A percentile compares a stretch with the other conserved stretches of the same genome.
Evolutionary conservation across 92 coral and sea anemone genomes (phyloP).

Genomic region (Chrysogorgia sp.): DNA sequence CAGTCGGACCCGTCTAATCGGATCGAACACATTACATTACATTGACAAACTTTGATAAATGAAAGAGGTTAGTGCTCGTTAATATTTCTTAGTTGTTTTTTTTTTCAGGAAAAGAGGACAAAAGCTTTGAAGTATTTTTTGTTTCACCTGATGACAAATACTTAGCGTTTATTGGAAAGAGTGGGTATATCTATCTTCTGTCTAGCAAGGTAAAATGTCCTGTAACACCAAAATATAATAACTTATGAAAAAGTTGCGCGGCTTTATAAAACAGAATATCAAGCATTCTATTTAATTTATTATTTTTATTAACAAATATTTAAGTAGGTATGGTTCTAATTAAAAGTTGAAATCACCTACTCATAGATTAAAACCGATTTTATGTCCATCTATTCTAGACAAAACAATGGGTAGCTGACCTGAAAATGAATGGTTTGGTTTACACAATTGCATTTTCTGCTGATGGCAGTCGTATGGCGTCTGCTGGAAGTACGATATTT

Average conservation of each 20-base stretch:
- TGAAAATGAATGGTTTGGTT: constrained; percentile 92
- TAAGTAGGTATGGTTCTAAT: neutral
- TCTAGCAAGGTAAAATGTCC: constrained; percentile 89
- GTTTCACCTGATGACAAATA: constrained; percentile 95
- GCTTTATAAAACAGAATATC: no score
- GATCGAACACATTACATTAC: no score
- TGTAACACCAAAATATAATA: no score
- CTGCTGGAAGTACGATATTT: constrained; percentile 73
- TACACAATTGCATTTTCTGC: constrained; percentile 75
- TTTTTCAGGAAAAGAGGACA: constrained; percentile 76
- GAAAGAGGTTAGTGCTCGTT: no score
- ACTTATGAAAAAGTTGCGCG: no score
- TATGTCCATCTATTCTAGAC: constrained; percentile 58
- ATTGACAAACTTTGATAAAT: no score
- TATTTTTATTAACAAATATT: neutral
- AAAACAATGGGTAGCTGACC: constrained; percentile 94
- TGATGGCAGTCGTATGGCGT: constrained; percentile 82
- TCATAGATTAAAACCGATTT: no score
- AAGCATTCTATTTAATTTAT: no score
- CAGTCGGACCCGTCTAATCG: no score
- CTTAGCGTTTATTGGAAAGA: constrained; percentile 75
- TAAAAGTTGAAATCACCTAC: no score
- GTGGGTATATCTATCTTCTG: constrained; percentile 82
- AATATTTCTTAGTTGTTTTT: no score
- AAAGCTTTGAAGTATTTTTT: constrained; percentile 69